A percentile compares a stretch with the other conserved stretches of the same genome.
Evolutionary conservation across 2,797 vertebrate species (phyloP).

Genomic region (Cetoscarus ocellatus): DNA sequence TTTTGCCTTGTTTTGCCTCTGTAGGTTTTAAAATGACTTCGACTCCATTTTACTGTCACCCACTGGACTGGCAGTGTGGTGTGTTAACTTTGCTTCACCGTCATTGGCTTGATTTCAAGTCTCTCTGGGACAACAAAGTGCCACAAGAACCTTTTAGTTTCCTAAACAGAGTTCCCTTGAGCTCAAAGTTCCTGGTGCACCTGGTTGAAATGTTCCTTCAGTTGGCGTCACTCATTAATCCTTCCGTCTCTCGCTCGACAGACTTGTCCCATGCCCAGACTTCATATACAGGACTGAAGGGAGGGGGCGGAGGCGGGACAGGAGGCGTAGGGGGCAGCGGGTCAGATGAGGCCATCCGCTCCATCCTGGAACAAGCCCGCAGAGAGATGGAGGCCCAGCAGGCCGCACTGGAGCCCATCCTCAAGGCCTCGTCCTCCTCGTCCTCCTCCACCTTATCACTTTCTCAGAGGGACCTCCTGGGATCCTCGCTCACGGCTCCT

Average conservation of each 20-base stretch:
- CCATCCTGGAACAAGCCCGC: conserved; percentile 96
- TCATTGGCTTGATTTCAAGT: no score
- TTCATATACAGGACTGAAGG: conserved; percentile 87
- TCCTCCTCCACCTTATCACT: conserved; percentile 85
- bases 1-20: no score
- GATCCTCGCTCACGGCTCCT: conserved; percentile 78
- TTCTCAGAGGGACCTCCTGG: conserved; percentile 84
- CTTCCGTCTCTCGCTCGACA: conserved; percentile 71
- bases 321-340: conserved; percentile 79
- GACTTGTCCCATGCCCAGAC: conserved; percentile 91
- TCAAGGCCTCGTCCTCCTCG: conserved; percentile 90
- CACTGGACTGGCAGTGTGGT: no score
- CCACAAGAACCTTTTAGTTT: no score
- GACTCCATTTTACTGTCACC: no score
- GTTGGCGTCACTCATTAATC: conserved; percentile 19
- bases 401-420: conserved; percentile 92
- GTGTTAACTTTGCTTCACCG: no score
- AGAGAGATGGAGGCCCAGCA: conserved; percentile 98
- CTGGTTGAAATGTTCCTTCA: conserved; percentile 19
- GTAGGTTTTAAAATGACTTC: no score
- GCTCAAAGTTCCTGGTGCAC: no score
- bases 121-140: no score
- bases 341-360: conserved; percentile 95
- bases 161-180: no score
- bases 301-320: conserved; percentile 67